These are phyloP conservation scores for Sipha flava DNA, from an alignment of 1,140 invertebrate species.

Conservation along the genomic window DNA sequence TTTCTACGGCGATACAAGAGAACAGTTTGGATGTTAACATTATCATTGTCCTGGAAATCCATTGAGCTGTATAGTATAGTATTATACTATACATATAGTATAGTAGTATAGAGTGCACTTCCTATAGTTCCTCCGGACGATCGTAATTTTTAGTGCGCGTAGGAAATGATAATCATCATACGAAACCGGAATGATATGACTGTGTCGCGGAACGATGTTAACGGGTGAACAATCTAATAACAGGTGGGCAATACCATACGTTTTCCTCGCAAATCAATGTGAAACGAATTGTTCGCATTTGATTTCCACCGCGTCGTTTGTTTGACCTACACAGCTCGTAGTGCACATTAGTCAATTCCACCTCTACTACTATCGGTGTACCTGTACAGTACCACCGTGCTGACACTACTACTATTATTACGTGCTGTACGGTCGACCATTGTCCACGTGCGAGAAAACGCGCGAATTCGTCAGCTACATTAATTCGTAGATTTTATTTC, in stretches of 20 bases:
- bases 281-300: not conserved
- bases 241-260: not conserved
- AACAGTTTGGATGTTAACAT: not conserved
- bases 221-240: not conserved
- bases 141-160: not conserved
- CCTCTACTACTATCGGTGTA: too few relatives aligned
- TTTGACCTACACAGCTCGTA: not conserved
- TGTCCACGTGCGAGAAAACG: not conserved
- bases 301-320: not conserved
- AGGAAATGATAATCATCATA: not conserved
- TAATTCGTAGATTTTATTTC: conserved; percentile 2
- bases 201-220: not conserved
- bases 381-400: too few relatives aligned
- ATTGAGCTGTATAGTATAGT: not conserved
- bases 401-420: not conserved
- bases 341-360: too few relatives aligned
- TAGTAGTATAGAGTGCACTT: not conserved
- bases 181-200: not conserved
- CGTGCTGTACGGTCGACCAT: not conserved
- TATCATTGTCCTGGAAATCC: not conserved
- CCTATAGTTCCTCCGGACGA: not conserved
- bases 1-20: too few relatives aligned
- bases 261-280: not conserved
- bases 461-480: not conserved
- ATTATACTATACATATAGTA: too few relatives aligned